A percentile compares a stretch with the other conserved stretches of the same genome.
phyloP scores from a whole-genome alignment of 2,797 vertebrate genomes.

The Coregonus ussuriensis region DNA sequence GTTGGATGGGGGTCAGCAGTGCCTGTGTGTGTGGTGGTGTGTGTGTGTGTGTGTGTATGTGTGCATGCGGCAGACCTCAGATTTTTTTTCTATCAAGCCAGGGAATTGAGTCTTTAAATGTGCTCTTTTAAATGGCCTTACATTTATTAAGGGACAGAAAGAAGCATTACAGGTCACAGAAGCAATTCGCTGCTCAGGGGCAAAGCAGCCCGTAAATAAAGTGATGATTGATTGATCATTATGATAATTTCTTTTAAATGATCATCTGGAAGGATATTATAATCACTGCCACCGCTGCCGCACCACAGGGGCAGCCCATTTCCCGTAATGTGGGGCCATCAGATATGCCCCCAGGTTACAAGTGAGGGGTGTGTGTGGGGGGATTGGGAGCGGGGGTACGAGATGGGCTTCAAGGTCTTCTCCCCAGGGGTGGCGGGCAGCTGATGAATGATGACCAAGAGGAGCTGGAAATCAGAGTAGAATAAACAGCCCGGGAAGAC shows the following conservation, averaged over 20 bases:
- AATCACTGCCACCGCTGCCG: conserved; percentile 72
- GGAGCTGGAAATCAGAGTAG: conserved; percentile 77
- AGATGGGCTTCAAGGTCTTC: conserved; percentile 50
- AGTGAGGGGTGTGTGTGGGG: conserved; percentile 33
- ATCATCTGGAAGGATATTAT: conserved; percentile 88
- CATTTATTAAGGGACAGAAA: conserved; percentile 84
- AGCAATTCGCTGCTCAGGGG: conserved; percentile 78
- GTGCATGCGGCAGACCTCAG: too few species aligned
- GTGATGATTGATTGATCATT: conserved; percentile 95
- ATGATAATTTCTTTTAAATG: conserved; percentile 95
- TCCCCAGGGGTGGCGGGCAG: conserved; percentile 55
- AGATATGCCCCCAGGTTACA: conserved; percentile 78
- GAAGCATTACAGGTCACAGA: conserved; percentile 87
- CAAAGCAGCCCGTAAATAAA: conserved; percentile 62
- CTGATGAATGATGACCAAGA: conserved; percentile 78
- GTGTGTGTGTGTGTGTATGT: neutral
- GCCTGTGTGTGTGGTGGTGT: conserved; percentile 6
- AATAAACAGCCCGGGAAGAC: conserved; percentile 70
- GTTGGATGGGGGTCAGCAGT: conserved; percentile 39
- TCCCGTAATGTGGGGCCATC: conserved; percentile 72
- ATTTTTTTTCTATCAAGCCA: conserved; percentile 54
- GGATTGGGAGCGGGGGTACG: neutral
- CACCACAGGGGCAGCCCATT: conserved; percentile 70
- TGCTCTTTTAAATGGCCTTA: conserved; percentile 71
- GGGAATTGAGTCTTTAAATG: conserved; percentile 72